Percentiles rank a stretch among this genome's conserved stretches.
phyloP scores from a whole-genome alignment of 2,888 invertebrate genomes.

The Scelioninae gen. 1 region DNA sequence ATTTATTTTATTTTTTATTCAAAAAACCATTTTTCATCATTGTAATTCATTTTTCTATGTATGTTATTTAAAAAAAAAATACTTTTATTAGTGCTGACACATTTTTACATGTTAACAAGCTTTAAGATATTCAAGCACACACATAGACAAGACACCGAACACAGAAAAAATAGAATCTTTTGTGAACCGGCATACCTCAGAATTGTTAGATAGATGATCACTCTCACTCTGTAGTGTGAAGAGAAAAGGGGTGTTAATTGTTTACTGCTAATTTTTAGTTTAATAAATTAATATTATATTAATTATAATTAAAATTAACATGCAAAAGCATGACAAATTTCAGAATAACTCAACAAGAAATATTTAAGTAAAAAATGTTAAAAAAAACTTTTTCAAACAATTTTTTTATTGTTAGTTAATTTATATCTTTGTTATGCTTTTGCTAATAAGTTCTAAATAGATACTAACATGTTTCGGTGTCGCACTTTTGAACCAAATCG shows the following conservation, averaged over 20 bases:
- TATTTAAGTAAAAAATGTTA: neutral
- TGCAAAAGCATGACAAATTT: neutral
- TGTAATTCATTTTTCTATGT: neutral
- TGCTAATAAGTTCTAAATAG: conserved; percentile 26
- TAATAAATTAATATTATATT: neutral
- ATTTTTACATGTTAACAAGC: neutral
- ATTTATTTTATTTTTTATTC: no score
- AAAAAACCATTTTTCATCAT: neutral
- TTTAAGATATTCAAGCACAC: conserved; percentile 10
- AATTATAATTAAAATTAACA: neutral
- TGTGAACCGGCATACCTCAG: conserved; percentile 74
- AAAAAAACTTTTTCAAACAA: neutral
- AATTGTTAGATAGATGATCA: conserved; percentile 75
- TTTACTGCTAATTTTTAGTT: conserved; percentile 33
- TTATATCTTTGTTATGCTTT: conserved; percentile 5
- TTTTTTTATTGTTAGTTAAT: no score
- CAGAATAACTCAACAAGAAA: no score
- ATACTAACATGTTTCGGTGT: conserved; percentile 78
- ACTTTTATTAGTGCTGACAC: neutral
- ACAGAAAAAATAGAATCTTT: conserved; percentile 26
- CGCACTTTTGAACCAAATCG: conserved; percentile 77
- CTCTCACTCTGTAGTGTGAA: conserved; percentile 76
- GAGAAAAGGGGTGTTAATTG: conserved; percentile 74
- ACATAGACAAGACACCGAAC: conserved; percentile 23
- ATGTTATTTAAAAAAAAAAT: neutral